Evolutionary conservation across 2,797 vertebrate species (phyloP).

Genomic region (Gobio occitaniae): DNA sequence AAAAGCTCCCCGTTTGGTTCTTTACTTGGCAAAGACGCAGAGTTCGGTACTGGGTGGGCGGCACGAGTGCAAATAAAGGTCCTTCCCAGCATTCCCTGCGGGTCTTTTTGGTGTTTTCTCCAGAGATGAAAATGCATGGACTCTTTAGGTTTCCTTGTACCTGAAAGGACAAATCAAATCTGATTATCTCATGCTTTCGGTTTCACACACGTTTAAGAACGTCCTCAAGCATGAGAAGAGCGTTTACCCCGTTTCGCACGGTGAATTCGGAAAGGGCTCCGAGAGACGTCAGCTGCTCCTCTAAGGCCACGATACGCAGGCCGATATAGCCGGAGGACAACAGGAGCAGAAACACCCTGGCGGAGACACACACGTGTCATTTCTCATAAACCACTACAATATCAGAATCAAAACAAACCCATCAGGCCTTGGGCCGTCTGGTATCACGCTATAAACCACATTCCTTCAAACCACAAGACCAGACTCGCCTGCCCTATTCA

Average conservation of each 20-base stretch:
- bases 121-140: slow-evolving; percentile 61
- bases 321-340: slow-evolving; percentile 89
- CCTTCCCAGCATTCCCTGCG: background rate
- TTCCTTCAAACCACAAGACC: background rate
- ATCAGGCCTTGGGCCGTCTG: background rate
- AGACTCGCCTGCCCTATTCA: background rate
- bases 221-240: background rate
- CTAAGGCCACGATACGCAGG: slow-evolving; percentile 84
- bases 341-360: slow-evolving; percentile 84
- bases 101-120: slow-evolving; percentile 54
- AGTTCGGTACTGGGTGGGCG: background rate
- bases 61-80: slow-evolving; percentile 43
- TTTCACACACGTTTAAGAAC: fast-evolving
- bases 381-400: background rate
- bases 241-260: slow-evolving; percentile 74
- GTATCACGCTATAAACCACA: no score
- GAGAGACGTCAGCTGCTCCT: slow-evolving; percentile 81
- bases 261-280: slow-evolving; percentile 80
- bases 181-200: background rate
- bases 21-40: slow-evolving; percentile 11
- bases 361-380: fast-evolving
- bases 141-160: no score
- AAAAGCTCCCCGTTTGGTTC: background rate
- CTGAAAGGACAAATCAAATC: background rate
- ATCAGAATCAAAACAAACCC: background rate